Percentiles rank a stretch among this genome's conserved stretches.
Conservation (phyloP, 1,140 invertebrate genomes). For the Leucophenga varia region DNA sequence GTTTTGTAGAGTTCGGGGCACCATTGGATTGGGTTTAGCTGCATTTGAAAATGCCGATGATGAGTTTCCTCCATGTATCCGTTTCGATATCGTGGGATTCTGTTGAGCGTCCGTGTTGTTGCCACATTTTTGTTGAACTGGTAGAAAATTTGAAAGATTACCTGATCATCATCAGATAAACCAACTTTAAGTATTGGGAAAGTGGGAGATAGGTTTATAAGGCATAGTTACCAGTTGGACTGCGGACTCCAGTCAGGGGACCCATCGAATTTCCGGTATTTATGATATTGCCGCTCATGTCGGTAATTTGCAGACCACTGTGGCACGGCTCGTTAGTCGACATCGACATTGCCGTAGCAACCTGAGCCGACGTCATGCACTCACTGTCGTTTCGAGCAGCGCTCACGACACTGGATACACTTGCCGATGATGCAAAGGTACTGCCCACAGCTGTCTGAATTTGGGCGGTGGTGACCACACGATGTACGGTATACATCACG, state of each 20-base stretch:
- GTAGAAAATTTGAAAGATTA: slow-evolving; percentile 31
- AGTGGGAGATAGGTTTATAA: no score
- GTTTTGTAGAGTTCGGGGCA: slow-evolving; percentile 47
- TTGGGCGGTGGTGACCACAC: slow-evolving; percentile 53
- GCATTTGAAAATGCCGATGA: slow-evolving; percentile 18
- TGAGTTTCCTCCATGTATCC: slow-evolving; percentile 23
- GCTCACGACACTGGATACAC: slow-evolving; percentile 50
- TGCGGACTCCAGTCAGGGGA: slow-evolving; percentile 25
- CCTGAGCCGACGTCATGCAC: slow-evolving; percentile 30
- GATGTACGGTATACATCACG: slow-evolving; percentile 52
- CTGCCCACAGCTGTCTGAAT: slow-evolving; percentile 51
- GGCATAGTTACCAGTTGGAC: slow-evolving; percentile 37
- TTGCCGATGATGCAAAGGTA: slow-evolving; percentile 53
- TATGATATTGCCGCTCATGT: slow-evolving; percentile 36
- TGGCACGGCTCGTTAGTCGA: slow-evolving; percentile 27
- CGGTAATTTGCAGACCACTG: slow-evolving; percentile 20
- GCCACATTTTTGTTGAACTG: slow-evolving; percentile 34
- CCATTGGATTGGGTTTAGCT: slow-evolving; percentile 34
- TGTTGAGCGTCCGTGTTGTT: slow-evolving; percentile 26
- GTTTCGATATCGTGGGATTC: slow-evolving; percentile 29
- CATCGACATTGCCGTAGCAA: slow-evolving; percentile 30
- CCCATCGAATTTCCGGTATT: slow-evolving; percentile 29
- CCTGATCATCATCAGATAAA: no score
- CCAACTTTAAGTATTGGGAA: no score
- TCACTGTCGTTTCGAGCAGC: slow-evolving; percentile 42